phyloP scores from a whole-genome alignment of 2,888 invertebrate genomes.

The Heteromyza rotundicornis region DNA sequence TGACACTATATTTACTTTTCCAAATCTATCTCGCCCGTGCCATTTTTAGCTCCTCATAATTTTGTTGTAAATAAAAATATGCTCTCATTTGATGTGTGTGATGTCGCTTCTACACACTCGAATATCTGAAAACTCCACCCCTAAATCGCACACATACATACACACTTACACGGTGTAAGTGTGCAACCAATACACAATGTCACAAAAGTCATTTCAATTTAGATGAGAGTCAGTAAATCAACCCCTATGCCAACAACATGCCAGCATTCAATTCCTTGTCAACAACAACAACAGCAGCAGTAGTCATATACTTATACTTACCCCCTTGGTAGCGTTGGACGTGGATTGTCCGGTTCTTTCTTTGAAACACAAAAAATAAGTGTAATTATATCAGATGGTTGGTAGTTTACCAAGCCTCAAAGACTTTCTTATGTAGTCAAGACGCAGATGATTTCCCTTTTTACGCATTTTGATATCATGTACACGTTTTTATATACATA shows the following conservation, averaged over 20 bases:
- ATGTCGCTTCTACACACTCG: neutral
- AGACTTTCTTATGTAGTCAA: too few species aligned
- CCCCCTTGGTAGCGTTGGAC: too few species aligned
- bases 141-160: constrained; percentile 4
- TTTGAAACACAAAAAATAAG: too few species aligned
- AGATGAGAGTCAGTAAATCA: constrained; percentile 63
- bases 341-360: too few species aligned
- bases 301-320: neutral
- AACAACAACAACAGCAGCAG: neutral
- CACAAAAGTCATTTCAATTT: constrained; percentile 60
- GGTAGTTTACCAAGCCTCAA: too few species aligned
- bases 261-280: constrained; percentile 25
- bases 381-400: too few species aligned
- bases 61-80: constrained; percentile 23
- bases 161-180: constrained; percentile 7
- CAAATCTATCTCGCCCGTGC: too few species aligned
- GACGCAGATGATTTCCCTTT: too few species aligned
- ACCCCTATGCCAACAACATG: constrained; percentile 60
- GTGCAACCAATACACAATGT: constrained; percentile 46
- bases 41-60: constrained; percentile 14
- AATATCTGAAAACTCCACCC: constrained; percentile 13
- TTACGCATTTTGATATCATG: too few species aligned
- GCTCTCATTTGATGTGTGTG: neutral
- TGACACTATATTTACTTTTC: too few species aligned
- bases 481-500: too few species aligned